These are phyloP conservation scores for Brachionus rotundiformis DNA, from an alignment of 1,140 invertebrate genomes.

Conservation along the genomic window DNA sequence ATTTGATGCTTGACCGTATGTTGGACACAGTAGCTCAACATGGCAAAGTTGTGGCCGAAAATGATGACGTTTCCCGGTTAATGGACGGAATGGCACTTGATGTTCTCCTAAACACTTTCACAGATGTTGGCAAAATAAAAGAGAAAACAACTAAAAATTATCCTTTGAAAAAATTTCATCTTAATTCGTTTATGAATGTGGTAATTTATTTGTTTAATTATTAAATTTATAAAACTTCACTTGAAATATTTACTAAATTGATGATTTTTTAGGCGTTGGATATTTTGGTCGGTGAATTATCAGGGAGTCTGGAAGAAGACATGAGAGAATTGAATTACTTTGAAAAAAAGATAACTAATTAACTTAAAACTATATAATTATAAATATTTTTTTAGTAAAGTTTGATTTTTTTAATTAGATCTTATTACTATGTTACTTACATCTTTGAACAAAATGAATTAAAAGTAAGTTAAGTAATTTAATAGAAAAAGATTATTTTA, in stretches of 20 bases:
- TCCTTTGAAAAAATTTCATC: constrained; percentile 50
- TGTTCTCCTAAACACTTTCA: neutral
- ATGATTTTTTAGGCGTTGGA: constrained; percentile 32
- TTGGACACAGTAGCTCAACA: constrained; percentile 42
- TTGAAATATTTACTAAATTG: neutral
- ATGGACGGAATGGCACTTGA: constrained; percentile 32
- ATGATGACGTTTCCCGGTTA: constrained; percentile 33
- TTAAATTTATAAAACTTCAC: neutral
- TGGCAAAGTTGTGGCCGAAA: constrained; percentile 40
- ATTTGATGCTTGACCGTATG: constrained; percentile 42
- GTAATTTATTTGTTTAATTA: neutral
- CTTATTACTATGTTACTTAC: neutral
- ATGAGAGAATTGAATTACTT: constrained; percentile 31
- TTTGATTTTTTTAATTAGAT: neutral
- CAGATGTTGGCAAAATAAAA: constrained; percentile 22
- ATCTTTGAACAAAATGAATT: constrained; percentile 12
- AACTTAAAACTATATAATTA: neutral
- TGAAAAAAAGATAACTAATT: constrained; percentile 17
- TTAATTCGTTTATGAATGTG: constrained; percentile 50
- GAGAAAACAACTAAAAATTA: constrained; percentile 48
- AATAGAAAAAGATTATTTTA: too few species aligned
- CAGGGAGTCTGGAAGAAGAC: constrained; percentile 47
- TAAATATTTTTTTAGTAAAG: neutral
- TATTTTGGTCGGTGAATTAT: constrained; percentile 31
- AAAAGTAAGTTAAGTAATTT: too few species aligned